Evolutionary conservation across 23 tunicate genomes (phyloP).

Genomic region (Aplidium turbinatum): DNA sequence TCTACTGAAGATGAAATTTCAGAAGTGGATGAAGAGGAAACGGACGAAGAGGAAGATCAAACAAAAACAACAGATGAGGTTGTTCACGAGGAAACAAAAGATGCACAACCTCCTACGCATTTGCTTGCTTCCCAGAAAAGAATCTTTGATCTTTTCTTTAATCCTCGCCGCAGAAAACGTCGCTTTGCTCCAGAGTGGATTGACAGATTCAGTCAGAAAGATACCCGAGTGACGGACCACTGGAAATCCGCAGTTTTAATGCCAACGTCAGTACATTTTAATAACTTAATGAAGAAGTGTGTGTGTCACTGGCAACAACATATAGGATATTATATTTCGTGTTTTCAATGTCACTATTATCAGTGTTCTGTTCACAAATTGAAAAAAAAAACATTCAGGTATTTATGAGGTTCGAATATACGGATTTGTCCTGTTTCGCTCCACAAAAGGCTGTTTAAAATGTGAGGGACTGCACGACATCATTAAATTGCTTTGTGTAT

Average conservation of each 20-base stretch:
- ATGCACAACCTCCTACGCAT: neutral
- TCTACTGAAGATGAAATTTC: too few relatives aligned
- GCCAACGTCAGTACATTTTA: slow-evolving; percentile 12
- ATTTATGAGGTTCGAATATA: too few relatives aligned
- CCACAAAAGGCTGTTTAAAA: too few relatives aligned
- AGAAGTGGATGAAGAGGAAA: neutral
- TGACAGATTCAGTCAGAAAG: slow-evolving; percentile 6
- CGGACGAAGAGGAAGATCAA: neutral
- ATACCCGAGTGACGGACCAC: neutral
- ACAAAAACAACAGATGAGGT: neutral
- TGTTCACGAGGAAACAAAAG: neutral
- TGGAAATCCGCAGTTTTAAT: slow-evolving; percentile 42
- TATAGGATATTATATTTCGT: too few relatives aligned
- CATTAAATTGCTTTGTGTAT: too few relatives aligned
- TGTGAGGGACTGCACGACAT: too few relatives aligned
- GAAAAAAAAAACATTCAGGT: too few relatives aligned
- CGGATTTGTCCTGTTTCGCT: too few relatives aligned
- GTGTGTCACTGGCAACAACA: too few relatives aligned
- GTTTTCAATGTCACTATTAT: too few relatives aligned
- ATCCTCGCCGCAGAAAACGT: slow-evolving; percentile 23
- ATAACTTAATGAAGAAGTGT: neutral
- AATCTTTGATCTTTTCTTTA: slow-evolving; percentile 27
- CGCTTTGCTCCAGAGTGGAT: slow-evolving; percentile 15
- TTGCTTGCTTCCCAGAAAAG: neutral
- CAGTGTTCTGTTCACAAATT: too few relatives aligned